A percentile compares a stretch with the other conserved stretches of the same genome.
phyloP scores from a whole-genome alignment of 2,113 vertebrate genomes.

The Porphyrio hochstetteri region DNA sequence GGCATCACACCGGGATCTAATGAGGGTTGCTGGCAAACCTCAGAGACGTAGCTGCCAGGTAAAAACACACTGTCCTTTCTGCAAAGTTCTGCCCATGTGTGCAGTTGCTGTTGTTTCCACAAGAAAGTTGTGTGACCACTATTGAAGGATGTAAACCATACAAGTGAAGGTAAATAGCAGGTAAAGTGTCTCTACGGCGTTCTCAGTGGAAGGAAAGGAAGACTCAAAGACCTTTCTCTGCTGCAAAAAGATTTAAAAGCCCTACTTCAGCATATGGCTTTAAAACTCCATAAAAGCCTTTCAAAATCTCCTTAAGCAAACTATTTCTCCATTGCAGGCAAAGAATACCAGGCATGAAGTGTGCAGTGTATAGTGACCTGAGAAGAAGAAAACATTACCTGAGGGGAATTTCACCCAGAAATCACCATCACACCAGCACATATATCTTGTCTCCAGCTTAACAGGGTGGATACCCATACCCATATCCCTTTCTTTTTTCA shows the following conservation, averaged over 20 bases:
- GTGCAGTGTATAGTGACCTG: neutral
- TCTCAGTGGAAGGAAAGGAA: neutral
- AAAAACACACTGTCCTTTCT: neutral
- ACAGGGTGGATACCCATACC: neutral
- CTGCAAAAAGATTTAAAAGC: neutral
- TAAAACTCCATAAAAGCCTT: neutral
- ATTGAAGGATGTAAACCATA: neutral
- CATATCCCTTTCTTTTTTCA: too few relatives aligned
- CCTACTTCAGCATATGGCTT: neutral
- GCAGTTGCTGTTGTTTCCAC: neutral
- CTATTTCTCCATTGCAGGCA: neutral
- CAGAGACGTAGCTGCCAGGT: neutral
- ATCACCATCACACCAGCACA: neutral
- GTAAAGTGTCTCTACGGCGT: neutral
- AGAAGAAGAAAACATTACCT: neutral
- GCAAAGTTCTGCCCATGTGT: neutral
- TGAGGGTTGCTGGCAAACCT: neutral
- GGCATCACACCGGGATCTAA: neutral
- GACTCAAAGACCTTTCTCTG: neutral
- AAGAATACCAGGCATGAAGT: neutral
- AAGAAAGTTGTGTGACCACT: neutral
- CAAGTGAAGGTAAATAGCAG: neutral
- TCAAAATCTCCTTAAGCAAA: neutral
- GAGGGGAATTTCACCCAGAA: neutral
- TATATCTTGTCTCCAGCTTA: neutral